Evolutionary conservation across 2,797 vertebrate genomes (phyloP).

Genomic region (Peromyscus aztecus): DNA sequence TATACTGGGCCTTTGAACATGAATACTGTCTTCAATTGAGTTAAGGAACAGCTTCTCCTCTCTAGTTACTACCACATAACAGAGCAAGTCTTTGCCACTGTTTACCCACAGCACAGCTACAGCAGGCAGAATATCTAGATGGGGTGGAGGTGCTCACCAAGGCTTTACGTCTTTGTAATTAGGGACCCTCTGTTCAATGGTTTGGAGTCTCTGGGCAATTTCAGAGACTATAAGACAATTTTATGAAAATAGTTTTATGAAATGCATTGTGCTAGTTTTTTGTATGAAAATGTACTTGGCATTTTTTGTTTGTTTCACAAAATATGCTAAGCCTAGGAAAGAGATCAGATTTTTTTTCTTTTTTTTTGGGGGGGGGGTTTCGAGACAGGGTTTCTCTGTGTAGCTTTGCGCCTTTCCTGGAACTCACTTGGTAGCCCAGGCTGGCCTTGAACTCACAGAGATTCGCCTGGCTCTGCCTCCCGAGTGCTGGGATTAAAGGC

Average conservation of each 20-base stretch:
- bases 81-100: not conserved
- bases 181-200: not conserved
- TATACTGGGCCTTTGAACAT: not conserved
- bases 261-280: not conserved
- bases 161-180: not conserved
- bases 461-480: no score
- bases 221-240: constrained; percentile 26
- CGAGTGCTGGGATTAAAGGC: no score
- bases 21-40: not conserved
- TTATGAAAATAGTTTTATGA: constrained; percentile 36
- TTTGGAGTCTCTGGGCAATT: not conserved
- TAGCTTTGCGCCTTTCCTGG: no score
- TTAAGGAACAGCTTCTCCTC: constrained; percentile 23
- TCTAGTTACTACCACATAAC: not conserved
- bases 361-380: no score
- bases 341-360: constrained; percentile 17
- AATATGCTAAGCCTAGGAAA: not conserved
- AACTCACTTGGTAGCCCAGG: no score
- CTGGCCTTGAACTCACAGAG: no score
- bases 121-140: not conserved
- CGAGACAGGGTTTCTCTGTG: no score
- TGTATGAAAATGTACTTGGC: not conserved
- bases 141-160: not conserved
- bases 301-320: not conserved
- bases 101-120: not conserved